These are phyloP conservation scores for Zoanthus sansibaricus DNA, from an alignment of 92 coral and sea anemone species.

Conservation along the genomic window DNA sequence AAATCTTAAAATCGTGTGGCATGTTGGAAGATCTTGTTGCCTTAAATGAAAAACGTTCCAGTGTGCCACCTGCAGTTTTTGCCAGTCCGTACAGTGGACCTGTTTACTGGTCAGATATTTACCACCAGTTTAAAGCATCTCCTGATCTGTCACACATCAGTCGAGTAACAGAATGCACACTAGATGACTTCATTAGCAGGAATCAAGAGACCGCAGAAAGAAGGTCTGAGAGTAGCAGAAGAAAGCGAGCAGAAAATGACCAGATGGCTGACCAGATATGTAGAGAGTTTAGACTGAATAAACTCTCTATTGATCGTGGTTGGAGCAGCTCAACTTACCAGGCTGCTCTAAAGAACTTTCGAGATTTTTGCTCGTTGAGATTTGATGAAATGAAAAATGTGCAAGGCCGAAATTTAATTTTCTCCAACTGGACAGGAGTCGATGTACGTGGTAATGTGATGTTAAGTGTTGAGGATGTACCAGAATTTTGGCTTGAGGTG, in stretches of 20 bases:
- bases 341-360: constrained; percentile 75
- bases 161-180: constrained; percentile 49
- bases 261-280: constrained; percentile 72
- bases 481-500: constrained; percentile 88
- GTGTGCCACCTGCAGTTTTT: constrained; percentile 45
- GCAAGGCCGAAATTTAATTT: constrained; percentile 71
- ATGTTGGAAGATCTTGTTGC: constrained; percentile 78
- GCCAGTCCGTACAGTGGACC: constrained; percentile 73
- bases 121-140: constrained; percentile 64
- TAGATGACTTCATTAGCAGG: constrained; percentile 63
- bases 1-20: constrained; percentile 89
- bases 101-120: constrained; percentile 76
- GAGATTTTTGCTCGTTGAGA: constrained; percentile 67
- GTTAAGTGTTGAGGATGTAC: constrained; percentile 83
- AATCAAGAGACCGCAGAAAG: constrained; percentile 62
- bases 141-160: constrained; percentile 55
- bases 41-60: constrained; percentile 48
- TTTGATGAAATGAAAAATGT: constrained; percentile 64
- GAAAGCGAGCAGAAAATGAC: constrained; percentile 49
- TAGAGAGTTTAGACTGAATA: constrained; percentile 60
- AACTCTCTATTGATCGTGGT: constrained; percentile 60
- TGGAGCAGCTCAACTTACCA: constrained; percentile 78
- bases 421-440: constrained; percentile 87
- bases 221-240: constrained; percentile 64
- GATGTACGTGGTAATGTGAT: constrained; percentile 80